Base-by-base conservation (phyloP, 2,888 invertebrate genomes). In the Drosophila hamatofila region DNA sequence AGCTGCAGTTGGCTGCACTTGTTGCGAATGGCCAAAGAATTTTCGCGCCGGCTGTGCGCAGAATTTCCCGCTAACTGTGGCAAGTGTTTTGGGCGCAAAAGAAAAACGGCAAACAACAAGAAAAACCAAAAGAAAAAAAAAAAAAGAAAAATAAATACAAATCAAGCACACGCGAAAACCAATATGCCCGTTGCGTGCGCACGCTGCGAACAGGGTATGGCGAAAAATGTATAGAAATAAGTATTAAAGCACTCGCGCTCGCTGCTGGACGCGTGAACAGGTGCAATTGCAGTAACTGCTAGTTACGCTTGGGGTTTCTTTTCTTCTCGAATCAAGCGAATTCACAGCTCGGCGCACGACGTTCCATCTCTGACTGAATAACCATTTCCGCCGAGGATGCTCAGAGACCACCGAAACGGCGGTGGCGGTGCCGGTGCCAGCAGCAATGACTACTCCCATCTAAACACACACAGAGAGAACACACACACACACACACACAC, bases 351-450 rank as follows among this genome's bases (percentile, higher is more conserved):
- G 68, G 52, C 67, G 80, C 78, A 74, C 84, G 71, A 72, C 86
- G 86, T 83, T 79, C 86, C 69, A 51, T 80, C 56, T 75, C 78
- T 82, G 80, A 87, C 86, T 86, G 80, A 86, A 83, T 70, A 83
- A 78, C 70, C 76, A 78, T 83, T 85, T 80, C 81, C 82, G 85
- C 66, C 70, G 78, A 74, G 80, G 82, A 85, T 80, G 77, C 84
- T 76, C 81, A 48, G 39, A 67, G 75, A 71, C 74, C 74, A 65
- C 42, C 63, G 62, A 68, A 51, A 39, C 66, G 30, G 27, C 63
- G 49, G 44, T 52, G 60, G 44, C 37, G 54, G 41, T n/a, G n/a
- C n/a, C 37, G 54, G 37, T 23, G 39, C 44, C 42, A 14, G 46
- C 57, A 58, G 69, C 63, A 3, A 11, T 39, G 58, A 16, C 68